Evolutionary conservation across 2,797 vertebrate species (phyloP).

Genomic region (Ptychadena robeensis): DNA sequence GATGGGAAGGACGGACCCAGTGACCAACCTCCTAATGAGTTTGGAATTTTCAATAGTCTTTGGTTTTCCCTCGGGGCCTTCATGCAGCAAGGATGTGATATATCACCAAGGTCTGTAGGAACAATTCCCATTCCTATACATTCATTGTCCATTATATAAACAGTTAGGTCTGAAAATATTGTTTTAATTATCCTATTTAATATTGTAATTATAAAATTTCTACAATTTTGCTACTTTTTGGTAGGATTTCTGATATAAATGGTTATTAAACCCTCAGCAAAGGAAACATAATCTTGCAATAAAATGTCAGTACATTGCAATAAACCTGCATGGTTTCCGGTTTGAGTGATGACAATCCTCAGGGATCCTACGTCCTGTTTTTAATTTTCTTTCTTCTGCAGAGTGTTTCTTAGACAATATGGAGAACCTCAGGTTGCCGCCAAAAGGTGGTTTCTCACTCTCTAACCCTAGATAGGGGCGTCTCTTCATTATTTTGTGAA

Average conservation of each 20-base stretch:
- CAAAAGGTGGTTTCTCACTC: too few relatives aligned
- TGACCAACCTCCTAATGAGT: conserved; percentile 97
- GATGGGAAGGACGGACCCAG: conserved; percentile 92
- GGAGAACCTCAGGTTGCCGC: too few relatives aligned
- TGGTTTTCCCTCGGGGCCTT: conserved; percentile 99
- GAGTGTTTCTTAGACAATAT: too few relatives aligned
- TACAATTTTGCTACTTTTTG: not conserved
- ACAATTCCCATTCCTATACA: not conserved
- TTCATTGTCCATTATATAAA: not conserved
- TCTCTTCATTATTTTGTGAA: too few relatives aligned
- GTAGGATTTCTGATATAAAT: not conserved
- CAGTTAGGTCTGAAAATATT: conserved; percentile 58
- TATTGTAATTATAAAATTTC: not conserved
- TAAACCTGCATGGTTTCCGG: too few relatives aligned
- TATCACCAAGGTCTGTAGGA: conserved; percentile 91
- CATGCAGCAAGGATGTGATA: conserved; percentile 99
- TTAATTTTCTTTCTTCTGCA: too few relatives aligned
- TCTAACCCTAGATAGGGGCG: too few relatives aligned
- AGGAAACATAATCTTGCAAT: too few relatives aligned
- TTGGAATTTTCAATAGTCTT: conserved; percentile 99
- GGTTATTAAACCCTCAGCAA: too few relatives aligned
- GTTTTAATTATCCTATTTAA: conserved; percentile 62
- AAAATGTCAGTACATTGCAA: too few relatives aligned
- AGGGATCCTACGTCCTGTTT: too few relatives aligned
- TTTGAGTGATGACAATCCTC: too few relatives aligned